These are phyloP conservation scores for Laterallus jamaicensis DNA, from an alignment of 2,113 vertebrate species.

Conservation along the genomic window DNA sequence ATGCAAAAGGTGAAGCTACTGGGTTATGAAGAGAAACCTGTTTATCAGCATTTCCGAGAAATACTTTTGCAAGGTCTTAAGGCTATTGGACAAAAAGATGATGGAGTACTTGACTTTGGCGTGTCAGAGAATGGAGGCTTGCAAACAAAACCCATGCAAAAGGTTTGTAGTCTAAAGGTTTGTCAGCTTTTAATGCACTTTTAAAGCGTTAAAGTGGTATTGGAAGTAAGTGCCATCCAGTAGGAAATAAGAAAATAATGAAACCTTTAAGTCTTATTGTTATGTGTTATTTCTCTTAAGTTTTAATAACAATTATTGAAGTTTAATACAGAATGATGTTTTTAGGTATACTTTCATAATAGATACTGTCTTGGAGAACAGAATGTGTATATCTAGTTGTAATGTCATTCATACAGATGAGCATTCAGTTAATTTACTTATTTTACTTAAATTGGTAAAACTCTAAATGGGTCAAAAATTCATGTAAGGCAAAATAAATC, in stretches of 20 bases:
- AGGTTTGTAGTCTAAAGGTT: slow-evolving; percentile 65
- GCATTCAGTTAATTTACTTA: background rate
- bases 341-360: background rate
- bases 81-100: slow-evolving; percentile 81
- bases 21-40: slow-evolving; percentile 85
- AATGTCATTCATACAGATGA: background rate
- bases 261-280: background rate
- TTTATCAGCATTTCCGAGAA: slow-evolving; percentile 83
- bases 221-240: background rate
- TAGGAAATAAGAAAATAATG: background rate
- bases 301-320: background rate
- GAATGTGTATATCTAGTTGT: background rate
- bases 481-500: background rate
- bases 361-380: background rate
- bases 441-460: background rate
- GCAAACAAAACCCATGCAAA: slow-evolving; percentile 37
- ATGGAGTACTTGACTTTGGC: slow-evolving; percentile 83
- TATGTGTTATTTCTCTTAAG: background rate
- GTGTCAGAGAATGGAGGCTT: slow-evolving; percentile 65
- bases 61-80: slow-evolving; percentile 88
- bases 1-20: slow-evolving; percentile 87
- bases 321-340: background rate
- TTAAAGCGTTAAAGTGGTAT: background rate
- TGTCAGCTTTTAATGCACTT: background rate
- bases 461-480: background rate